Evolutionary conservation across 2,888 invertebrate species (phyloP).

Genomic region (Acanthosepion pharaonis): DNA sequence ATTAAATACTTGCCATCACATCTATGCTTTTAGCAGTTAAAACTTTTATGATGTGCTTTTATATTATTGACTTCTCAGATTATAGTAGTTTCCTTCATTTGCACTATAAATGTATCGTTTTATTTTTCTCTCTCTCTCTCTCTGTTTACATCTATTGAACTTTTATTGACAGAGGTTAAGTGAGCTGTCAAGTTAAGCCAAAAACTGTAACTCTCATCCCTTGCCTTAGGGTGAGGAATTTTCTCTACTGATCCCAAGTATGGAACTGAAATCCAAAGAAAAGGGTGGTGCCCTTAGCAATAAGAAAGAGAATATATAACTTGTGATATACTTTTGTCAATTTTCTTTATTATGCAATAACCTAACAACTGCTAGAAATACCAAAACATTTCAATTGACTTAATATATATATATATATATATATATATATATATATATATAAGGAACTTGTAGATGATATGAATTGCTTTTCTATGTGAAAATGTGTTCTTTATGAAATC

Average conservation of each 20-base stretch:
- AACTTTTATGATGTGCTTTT: neutral
- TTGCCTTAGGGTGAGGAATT: neutral
- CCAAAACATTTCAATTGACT: neutral
- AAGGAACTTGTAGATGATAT: neutral
- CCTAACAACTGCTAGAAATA: neutral
- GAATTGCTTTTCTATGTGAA: neutral
- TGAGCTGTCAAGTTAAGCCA: neutral
- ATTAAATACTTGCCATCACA: neutral
- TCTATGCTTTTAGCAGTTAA: neutral
- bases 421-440: neutral
- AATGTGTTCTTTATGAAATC: neutral
- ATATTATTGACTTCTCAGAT: neutral
- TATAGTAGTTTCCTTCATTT: neutral
- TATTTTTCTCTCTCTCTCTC: neutral
- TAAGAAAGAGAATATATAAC: neutral
- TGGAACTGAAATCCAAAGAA: constrained; percentile 3
- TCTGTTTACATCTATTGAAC: neutral
- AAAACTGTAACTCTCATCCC: neutral
- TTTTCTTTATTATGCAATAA: neutral
- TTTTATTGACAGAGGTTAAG: constrained; percentile 4
- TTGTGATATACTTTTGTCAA: neutral
- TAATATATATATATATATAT: neutral
- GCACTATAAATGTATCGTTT: neutral
- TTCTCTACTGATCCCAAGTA: neutral
- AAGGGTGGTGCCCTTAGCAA: neutral